phyloP scores from a whole-genome alignment of 1,140 invertebrate genomes.

The Trachelipus rathkii region DNA sequence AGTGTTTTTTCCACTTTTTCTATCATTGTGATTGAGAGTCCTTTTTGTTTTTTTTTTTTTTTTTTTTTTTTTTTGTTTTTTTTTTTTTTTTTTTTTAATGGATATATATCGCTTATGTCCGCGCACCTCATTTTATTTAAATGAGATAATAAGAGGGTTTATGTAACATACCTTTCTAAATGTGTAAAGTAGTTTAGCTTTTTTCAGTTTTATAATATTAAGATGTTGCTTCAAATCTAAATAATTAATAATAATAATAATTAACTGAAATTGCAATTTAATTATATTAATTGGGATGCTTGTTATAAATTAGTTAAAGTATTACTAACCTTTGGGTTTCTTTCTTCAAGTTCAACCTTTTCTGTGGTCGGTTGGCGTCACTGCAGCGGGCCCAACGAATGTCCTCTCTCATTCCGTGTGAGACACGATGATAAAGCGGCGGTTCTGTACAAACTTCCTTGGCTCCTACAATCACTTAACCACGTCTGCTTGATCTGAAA shows the following conservation, averaged over 20 bases:
- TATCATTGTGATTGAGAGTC: too few species aligned
- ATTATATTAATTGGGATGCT: background rate
- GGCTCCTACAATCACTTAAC: slow-evolving; percentile 10
- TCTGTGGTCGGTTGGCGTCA: background rate
- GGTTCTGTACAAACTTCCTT: background rate
- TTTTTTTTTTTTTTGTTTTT: too few species aligned
- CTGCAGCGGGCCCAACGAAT: background rate
- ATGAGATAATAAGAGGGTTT: too few species aligned
- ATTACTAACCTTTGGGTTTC: background rate
- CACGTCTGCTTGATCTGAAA: background rate
- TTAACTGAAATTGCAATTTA: background rate
- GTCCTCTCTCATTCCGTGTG: background rate
- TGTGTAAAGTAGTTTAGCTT: background rate
- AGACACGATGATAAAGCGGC: background rate
- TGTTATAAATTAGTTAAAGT: background rate
- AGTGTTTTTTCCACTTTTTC: too few species aligned
- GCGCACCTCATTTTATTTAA: too few species aligned
- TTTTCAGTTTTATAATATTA: background rate
- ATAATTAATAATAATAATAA: background rate
- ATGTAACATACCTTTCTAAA: background rate
- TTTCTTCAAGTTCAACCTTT: background rate
- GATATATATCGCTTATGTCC: too few species aligned
- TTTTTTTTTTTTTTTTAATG: too few species aligned
- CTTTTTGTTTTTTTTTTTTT: too few species aligned
- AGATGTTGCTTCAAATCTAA: background rate